These are phyloP conservation scores for Uloborus plumipes DNA, from an alignment of 2,888 invertebrate genomes.

Conservation along the genomic window DNA sequence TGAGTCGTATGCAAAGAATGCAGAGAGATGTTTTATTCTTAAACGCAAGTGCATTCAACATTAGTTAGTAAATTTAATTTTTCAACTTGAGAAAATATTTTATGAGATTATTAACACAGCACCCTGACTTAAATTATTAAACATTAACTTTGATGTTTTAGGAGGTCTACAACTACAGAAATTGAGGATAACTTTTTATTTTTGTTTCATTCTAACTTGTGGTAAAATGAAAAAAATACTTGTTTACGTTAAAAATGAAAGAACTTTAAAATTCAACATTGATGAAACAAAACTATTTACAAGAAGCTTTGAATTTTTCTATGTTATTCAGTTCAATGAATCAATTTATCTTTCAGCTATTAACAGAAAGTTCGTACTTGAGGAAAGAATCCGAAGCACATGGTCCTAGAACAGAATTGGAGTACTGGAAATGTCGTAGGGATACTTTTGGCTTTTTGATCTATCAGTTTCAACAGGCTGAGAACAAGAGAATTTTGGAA, in stretches of 20 bases:
- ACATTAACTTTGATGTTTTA: too few species aligned
- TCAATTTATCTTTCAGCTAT: conserved; percentile 73
- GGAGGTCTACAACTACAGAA: too few species aligned
- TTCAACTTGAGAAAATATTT: too few species aligned
- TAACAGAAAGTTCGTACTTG: conserved; percentile 92
- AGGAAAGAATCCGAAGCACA: conserved; percentile 88
- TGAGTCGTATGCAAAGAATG: too few species aligned
- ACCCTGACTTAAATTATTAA: too few species aligned
- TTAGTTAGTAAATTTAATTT: too few species aligned
- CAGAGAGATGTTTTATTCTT: too few species aligned
- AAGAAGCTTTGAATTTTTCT: background rate
- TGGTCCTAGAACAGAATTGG: conserved; percentile 94
- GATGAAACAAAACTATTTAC: background rate
- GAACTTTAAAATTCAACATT: background rate
- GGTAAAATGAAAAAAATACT: too few species aligned
- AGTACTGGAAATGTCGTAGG: conserved; percentile 95
- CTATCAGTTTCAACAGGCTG: conserved; percentile 74
- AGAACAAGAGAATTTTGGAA: conserved; percentile 31
- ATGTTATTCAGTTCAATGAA: background rate
- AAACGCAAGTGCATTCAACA: too few species aligned
- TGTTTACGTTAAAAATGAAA: background rate
- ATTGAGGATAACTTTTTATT: too few species aligned
- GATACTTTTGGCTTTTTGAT: conserved; percentile 92
- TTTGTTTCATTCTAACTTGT: too few species aligned
- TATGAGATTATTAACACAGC: too few species aligned